A percentile compares a stretch with the other conserved stretches of the same genome.
These are phyloP conservation scores for Mungos mungo DNA, from an alignment of 2,113 vertebrate genomes.

Conservation along the genomic window DNA sequence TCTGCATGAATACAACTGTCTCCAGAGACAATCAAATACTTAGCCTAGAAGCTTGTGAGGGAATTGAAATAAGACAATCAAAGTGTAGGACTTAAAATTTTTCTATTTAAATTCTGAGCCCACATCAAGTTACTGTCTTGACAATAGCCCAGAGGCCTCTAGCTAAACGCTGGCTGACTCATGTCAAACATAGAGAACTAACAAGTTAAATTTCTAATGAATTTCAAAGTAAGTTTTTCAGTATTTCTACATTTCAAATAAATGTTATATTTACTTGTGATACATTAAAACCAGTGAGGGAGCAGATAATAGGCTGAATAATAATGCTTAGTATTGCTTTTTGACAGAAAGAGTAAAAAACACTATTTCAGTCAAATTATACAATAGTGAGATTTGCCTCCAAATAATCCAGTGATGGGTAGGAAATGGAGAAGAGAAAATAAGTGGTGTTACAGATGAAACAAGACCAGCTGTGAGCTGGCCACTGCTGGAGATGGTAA, in stretches of 20 bases:
- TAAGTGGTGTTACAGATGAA: background rate
- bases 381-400: background rate
- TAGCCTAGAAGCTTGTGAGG: background rate
- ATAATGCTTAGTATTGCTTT: background rate
- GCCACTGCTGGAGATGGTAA: background rate
- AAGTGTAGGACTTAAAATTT: background rate
- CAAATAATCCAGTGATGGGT: background rate
- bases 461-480: background rate
- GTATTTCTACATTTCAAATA: slow-evolving; percentile 17
- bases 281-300: background rate
- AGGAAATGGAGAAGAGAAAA: background rate
- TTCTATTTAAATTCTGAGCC: background rate
- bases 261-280: background rate
- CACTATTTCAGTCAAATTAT: background rate
- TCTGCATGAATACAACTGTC: background rate
- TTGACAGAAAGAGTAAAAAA: background rate
- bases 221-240: slow-evolving; percentile 10
- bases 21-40: background rate
- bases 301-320: background rate
- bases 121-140: background rate
- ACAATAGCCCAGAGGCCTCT: background rate
- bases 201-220: background rate
- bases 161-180: background rate
- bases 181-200: background rate
- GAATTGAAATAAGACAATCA: background rate